Evolutionary conservation across 1,140 invertebrate species (phyloP).

Genomic region (Propsilocerus akamusi): DNA sequence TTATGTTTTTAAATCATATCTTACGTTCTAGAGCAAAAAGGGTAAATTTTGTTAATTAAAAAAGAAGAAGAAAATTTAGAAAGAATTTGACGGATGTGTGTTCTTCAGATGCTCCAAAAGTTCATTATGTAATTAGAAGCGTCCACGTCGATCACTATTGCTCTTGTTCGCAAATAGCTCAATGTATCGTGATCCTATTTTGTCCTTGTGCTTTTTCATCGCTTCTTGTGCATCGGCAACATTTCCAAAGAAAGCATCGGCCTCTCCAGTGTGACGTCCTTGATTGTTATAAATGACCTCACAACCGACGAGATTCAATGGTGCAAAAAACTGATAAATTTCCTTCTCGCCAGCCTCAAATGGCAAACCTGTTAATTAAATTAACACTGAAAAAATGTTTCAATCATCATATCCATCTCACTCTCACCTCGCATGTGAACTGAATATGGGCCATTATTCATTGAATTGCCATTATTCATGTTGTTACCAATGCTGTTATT

Average conservation of each 20-base stretch:
- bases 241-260: conserved; percentile 65
- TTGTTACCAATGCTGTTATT: conserved; percentile 4
- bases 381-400: conserved; percentile 17
- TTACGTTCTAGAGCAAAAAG: not conserved
- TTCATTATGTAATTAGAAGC: conserved; percentile 1
- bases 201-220: conserved; percentile 60
- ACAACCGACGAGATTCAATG: conserved; percentile 20
- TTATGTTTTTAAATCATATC: not conserved
- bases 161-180: conserved; percentile 31
- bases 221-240: conserved; percentile 60
- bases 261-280: conserved; percentile 78
- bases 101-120: too few species aligned
- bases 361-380: conserved; percentile 18
- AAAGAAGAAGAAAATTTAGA: too few species aligned
- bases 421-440: conserved; percentile 12
- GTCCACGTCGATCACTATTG: not conserved
- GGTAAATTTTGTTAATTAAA: not conserved
- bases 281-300: conserved; percentile 27
- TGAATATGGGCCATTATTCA: conserved; percentile 7
- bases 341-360: conserved; percentile 23
- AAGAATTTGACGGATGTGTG: too few species aligned
- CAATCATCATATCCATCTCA: conserved; percentile 10
- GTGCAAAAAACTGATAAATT: conserved; percentile 22
- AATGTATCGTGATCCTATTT: conserved; percentile 81
- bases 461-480: conserved; percentile 11